Percentiles rank a stretch among this genome's conserved stretches.
phyloP scores from a whole-genome alignment of 2,113 vertebrate species.

The Todiramphus saurophagus region DNA sequence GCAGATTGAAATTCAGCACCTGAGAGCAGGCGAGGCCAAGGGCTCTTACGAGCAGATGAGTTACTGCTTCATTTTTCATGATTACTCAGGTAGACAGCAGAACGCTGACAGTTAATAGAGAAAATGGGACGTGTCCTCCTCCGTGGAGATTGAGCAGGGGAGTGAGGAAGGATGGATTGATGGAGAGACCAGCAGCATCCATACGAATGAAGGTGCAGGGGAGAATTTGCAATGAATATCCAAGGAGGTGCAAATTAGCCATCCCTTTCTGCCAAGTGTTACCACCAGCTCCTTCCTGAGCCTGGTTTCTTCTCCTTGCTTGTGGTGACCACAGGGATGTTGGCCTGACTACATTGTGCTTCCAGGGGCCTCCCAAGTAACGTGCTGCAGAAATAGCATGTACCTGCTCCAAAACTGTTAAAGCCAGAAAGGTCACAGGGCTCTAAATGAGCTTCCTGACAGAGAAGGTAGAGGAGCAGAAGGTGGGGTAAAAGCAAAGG shows the following conservation, averaged over 20 bases:
- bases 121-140: background rate
- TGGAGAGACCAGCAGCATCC: background rate
- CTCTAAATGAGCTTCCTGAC: background rate
- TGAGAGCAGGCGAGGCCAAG: background rate
- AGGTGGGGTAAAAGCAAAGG: background rate
- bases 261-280: background rate
- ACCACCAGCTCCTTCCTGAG: background rate
- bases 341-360: fast-evolving
- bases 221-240: background rate
- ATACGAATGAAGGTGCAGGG: fast-evolving
- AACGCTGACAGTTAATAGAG: background rate
- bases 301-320: background rate
- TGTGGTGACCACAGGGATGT: fast-evolving
- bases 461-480: too few relatives aligned
- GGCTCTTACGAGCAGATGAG: background rate
- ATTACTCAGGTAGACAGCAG: background rate
- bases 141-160: background rate
- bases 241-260: background rate
- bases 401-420: background rate
- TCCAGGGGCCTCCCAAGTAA: fast-evolving
- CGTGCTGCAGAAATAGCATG: background rate
- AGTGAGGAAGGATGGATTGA: background rate
- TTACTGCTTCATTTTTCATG: background rate
- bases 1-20: background rate
- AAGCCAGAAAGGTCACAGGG: background rate